A percentile compares a stretch with the other conserved stretches of the same genome.
Evolutionary conservation across 2,797 vertebrate genomes (phyloP).

Genomic region (Spinus pinus): DNA sequence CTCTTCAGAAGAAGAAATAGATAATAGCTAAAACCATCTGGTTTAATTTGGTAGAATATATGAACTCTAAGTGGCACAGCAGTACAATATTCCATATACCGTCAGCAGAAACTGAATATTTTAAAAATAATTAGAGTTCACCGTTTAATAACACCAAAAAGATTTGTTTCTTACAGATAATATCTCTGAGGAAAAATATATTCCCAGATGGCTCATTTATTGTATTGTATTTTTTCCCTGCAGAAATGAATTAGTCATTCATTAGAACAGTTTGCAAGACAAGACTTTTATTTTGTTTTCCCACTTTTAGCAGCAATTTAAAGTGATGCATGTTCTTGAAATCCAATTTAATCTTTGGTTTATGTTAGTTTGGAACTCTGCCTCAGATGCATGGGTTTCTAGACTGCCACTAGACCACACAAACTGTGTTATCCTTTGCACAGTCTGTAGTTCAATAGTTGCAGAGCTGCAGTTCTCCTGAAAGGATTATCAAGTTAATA

Average conservation of each 20-base stretch:
- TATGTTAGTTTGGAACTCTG: neutral
- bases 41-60: neutral
- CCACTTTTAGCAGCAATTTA: neutral
- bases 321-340: neutral
- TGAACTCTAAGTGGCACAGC: neutral
- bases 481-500: neutral
- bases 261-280: neutral
- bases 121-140: neutral
- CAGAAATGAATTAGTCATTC: constrained; percentile 5
- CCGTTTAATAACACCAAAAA: constrained; percentile 34
- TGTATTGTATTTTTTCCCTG: constrained; percentile 14
- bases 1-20: neutral
- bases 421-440: neutral
- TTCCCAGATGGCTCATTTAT: constrained; percentile 55
- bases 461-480: neutral
- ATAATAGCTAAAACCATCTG: constrained; percentile 14
- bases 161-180: constrained; percentile 28
- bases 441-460: neutral
- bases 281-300: neutral
- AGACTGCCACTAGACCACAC: neutral
- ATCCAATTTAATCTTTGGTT: neutral
- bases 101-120: neutral
- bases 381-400: neutral
- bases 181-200: constrained; percentile 54
- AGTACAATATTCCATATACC: neutral